Base-by-base conservation (phyloP, 2,888 invertebrate species). In the Sinotaia quadrata region DNA sequence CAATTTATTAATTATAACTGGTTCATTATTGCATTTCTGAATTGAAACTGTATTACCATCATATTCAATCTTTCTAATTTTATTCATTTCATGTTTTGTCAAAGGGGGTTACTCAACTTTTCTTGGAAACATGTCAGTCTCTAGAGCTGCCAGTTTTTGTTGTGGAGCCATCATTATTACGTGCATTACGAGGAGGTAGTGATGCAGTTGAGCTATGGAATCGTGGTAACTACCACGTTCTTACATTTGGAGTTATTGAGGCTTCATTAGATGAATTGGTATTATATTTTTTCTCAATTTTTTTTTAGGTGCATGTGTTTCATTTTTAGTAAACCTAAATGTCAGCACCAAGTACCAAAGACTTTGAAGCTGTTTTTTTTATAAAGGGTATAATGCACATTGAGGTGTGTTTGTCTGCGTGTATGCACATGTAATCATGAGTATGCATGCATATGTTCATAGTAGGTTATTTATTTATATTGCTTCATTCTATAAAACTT, bases 101-200 rank as follows among this genome's bases (percentile, higher is more conserved):
- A 33, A 72, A 80, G 80, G 68, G 68, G 29, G 63, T 70, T 33
- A 67, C 71, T 7, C 68, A 71, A 21, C 21, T 57, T n/a, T 79
- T 81, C 56, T 34, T 71, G 2, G 54, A 58, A 18, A 68, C 67
- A 31, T 78, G 75, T 59, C 62, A 58, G 37, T 31, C 41, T 8
- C 60, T 73, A 24, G 63, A 75, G 4, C 66, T 80, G 37, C 75
- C 77, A 7, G 71, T 83, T 34, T 80, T 83, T 65, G 69, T 82
- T 15, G 71, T 82, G 31, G 84, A 85, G 65, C 78, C 81, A 31
- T 71, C 73, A 31, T 62, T 82, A 15, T 68, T 85, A 7, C 72
- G 71, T 34, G 70, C 75, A 8, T 34, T 77, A 41, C 62, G 73
- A 12, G 73, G 59, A 12, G 68, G 70, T 18, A 65, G 41, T n/a